phyloP scores from a whole-genome alignment of 2,113 vertebrate genomes.

The Erythrolamprus reginae region DNA sequence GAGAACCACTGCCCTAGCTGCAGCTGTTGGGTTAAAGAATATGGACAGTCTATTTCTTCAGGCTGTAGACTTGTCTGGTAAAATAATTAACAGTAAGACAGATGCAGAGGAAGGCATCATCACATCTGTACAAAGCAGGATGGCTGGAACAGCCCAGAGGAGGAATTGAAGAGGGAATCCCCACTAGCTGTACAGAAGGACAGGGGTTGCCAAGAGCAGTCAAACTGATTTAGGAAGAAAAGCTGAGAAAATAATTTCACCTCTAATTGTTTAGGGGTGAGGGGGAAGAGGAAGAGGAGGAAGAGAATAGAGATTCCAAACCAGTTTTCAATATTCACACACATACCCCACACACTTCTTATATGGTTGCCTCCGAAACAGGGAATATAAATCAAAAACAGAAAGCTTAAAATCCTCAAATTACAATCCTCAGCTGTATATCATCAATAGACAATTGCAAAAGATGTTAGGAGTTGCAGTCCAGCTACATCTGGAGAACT shows the following conservation, averaged over 20 bases:
- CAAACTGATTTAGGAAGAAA: constrained; percentile 62
- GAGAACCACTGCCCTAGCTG: no score
- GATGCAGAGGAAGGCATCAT: constrained; percentile 53
- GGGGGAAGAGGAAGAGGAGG: background rate
- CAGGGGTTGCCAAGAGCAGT: constrained; percentile 58
- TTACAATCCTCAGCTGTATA: background rate
- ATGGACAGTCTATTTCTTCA: constrained; percentile 55
- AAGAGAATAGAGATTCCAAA: constrained; percentile 16
- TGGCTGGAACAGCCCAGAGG: constrained; percentile 51
- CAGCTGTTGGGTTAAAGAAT: constrained; percentile 61
- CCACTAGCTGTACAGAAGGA: constrained; percentile 48
- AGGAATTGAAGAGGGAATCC: constrained; percentile 28
- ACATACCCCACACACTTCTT: background rate
- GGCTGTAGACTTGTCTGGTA: constrained; percentile 57
- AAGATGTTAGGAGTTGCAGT: background rate
- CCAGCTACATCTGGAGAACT: background rate
- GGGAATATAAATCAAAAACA: background rate
- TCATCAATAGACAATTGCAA: background rate
- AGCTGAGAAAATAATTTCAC: constrained; percentile 57
- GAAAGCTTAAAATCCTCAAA: background rate
- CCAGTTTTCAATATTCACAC: background rate
- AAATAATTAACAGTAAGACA: constrained; percentile 67
- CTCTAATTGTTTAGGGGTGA: constrained; percentile 34
- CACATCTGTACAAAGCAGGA: constrained; percentile 65
- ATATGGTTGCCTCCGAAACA: constrained; percentile 15